Base-by-base conservation (phyloP, 2,797 vertebrate genomes). In the Lateolabrax maculatus region DNA sequence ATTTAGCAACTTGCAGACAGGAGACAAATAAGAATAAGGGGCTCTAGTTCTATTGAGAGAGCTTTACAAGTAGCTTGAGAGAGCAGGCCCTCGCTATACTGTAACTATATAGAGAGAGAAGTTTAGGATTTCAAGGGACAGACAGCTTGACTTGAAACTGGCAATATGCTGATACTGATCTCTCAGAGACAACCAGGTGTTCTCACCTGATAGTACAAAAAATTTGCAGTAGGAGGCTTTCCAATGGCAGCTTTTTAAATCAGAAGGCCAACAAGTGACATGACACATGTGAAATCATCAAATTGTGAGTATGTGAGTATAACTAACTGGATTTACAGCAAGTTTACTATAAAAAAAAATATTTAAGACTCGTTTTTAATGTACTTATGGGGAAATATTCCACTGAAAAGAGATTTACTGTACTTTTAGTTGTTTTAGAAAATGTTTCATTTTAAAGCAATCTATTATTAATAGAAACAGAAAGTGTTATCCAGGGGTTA, bases 401-500 rank as follows among this genome's bases (percentile, higher is more conserved):
- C n/a, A n/a, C n/a, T n/a, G n/a, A n/a, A n/a, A n/a, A n/a, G 56
- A 57, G 4, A 55, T 16, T 5, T 25, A 23, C 27, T 48, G 21
- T 23, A 6, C 18, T 21, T 16, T 31, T 8, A 12, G 21, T 9
- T 65, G n/a, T 48, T 69, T 55, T 44, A 25, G 18, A 71, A n/a
- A 68, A 62, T 13, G 39, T 27, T 74, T 48, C 61, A 23, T 57
- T 74, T 65, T 31, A 43, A 69, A 51, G 27, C 39, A 4, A 9
- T 69, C 62, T 70, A 39, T 25, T 66, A 36, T 34, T 7, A 67
- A 21, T 21, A 37, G 25, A 67, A 65, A 55, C 53, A 85, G 43
- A 86, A 81, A 46, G 2, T 41, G n/a, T 34, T 74, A 51, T 70
- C 46, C 19, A n/a, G n/a, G 31, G 44, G 72, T 53, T 80, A 31